Conservation (phyloP, 1,140 invertebrate genomes). For the Brachionus koreanus region DNA sequence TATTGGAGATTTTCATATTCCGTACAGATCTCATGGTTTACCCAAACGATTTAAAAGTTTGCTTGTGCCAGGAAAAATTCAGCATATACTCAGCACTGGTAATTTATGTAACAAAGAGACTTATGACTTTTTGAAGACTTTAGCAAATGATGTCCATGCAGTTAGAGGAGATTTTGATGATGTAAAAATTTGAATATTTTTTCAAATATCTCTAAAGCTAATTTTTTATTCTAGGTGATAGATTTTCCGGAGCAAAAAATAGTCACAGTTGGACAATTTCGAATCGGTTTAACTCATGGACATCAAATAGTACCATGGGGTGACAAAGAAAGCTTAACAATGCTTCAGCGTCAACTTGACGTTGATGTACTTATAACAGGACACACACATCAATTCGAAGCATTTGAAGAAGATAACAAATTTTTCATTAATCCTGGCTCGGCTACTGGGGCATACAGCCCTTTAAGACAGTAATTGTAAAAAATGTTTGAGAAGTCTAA, state of each 20-base stretch:
- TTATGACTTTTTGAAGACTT: conserved; percentile 93
- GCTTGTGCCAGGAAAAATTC: conserved; percentile 87
- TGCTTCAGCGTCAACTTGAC: conserved; percentile 91
- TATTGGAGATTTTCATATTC: conserved; percentile 95
- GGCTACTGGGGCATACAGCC: conserved; percentile 93
- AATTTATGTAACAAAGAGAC: conserved; percentile 92
- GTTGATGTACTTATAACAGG: conserved; percentile 98
- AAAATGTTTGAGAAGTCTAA: not conserved
- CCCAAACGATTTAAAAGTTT: conserved; percentile 96
- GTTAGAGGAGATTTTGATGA: conserved; percentile 98
- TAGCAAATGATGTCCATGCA: conserved; percentile 96
- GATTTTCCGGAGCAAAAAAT: conserved; percentile 97
- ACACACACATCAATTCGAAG: conserved; percentile 96
- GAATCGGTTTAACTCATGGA: conserved; percentile 94
- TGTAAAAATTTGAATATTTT: conserved; percentile 60
- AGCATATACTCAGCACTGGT: conserved; percentile 95
- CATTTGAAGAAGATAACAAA: conserved; percentile 95
- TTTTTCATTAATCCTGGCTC: conserved; percentile 99
- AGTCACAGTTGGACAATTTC: conserved; percentile 95
- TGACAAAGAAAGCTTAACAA: conserved; percentile 82
- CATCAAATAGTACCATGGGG: conserved; percentile 94
- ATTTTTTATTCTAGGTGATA: conserved; percentile 67
- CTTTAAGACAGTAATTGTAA: conserved; percentile 72
- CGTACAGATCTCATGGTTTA: conserved; percentile 84
- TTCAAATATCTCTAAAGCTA: not conserved